These are phyloP conservation scores for Panthera tigris DNA, from an alignment of 2,113 vertebrate species.

Conservation along the genomic window DNA sequence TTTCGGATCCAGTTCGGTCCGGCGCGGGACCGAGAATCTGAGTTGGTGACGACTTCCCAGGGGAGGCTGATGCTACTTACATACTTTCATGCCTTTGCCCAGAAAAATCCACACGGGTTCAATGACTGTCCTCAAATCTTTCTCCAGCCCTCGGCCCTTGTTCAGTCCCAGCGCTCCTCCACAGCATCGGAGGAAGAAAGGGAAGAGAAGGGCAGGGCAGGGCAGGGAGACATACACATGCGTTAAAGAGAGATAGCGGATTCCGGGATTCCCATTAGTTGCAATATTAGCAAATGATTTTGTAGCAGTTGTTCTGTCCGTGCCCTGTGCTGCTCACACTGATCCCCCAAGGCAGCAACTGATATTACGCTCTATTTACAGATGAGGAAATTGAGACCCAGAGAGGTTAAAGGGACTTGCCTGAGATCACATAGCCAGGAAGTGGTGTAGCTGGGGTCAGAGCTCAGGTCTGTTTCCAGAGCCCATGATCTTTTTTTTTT, in stretches of 20 bases:
- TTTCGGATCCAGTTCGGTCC: neutral
- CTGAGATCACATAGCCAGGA: neutral
- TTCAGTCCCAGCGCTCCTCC: neutral
- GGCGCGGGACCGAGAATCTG: neutral
- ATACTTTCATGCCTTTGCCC: accelerated
- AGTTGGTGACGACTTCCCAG: neutral
- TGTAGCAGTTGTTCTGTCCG: neutral
- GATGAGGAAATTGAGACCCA: neutral
- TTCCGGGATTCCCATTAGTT: accelerated
- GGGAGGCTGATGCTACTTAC: neutral
- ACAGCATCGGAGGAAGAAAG: neutral
- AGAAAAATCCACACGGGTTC: neutral
- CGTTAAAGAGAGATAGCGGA: neutral
- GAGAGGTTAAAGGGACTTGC: neutral
- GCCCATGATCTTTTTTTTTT: neutral
- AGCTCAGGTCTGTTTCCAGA: neutral
- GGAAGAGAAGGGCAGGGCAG: neutral
- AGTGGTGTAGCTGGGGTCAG: neutral
- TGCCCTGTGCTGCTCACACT: neutral
- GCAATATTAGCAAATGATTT: no score
- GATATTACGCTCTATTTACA: neutral
- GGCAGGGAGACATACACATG: no score
- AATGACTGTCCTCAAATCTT: neutral
- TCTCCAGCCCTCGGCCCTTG: neutral
- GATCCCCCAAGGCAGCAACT: neutral